Conservation (phyloP, 2,888 invertebrate species). For the Priocnemis perturbator region DNA sequence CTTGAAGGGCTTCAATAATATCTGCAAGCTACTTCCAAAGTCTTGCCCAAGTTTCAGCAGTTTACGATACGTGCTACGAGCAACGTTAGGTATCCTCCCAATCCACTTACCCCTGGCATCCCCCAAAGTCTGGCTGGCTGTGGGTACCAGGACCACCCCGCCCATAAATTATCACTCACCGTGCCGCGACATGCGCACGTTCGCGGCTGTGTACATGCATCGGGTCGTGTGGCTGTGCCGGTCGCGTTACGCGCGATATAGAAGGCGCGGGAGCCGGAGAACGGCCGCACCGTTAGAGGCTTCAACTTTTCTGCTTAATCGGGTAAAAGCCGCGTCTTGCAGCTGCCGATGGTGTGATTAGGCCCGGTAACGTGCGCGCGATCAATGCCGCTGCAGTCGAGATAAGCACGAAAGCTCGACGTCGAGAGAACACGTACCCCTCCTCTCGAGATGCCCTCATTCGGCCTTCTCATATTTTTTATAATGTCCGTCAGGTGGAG, state of each 20-base stretch:
- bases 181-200: background rate
- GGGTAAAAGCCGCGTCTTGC: slow-evolving; percentile 35
- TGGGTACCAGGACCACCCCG: slow-evolving; percentile 12
- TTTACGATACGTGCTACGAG: slow-evolving; percentile 58
- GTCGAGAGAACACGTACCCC: slow-evolving; percentile 8
- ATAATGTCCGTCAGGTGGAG: no score
- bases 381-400: slow-evolving; percentile 21
- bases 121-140: slow-evolving; percentile 34
- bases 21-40: slow-evolving; percentile 59
- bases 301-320: slow-evolving; percentile 49
- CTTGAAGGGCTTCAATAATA: slow-evolving; percentile 61
- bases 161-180: slow-evolving; percentile 7
- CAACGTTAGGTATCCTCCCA: slow-evolving; percentile 51
- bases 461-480: background rate
- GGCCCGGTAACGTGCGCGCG: slow-evolving; percentile 35
- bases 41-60: slow-evolving; percentile 57
- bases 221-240: no score
- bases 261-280: no score
- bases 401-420: background rate
- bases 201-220: background rate
- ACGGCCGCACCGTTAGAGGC: slow-evolving; percentile 18
- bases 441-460: background rate
- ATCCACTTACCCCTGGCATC: slow-evolving; percentile 51
- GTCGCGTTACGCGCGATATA: no score
- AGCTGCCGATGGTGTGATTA: slow-evolving; percentile 50